A percentile compares a stretch with the other conserved stretches of the same genome.
Conservation (phyloP, 2,797 vertebrate genomes). For the Peromyscus nudipes region DNA sequence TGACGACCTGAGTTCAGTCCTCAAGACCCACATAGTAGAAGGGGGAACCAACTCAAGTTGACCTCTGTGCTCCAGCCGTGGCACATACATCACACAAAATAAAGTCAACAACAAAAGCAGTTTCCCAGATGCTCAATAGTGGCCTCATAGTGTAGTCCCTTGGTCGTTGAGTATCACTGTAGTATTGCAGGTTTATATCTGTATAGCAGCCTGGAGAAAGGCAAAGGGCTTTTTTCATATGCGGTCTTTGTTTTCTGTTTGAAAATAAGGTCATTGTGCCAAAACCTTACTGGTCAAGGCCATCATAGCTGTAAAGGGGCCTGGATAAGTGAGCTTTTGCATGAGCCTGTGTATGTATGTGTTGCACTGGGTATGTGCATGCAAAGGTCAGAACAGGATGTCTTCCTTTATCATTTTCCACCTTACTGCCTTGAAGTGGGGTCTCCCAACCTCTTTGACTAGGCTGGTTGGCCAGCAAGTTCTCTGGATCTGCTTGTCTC, state of each 20-base stretch:
- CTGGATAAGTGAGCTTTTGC: background rate
- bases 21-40: no score
- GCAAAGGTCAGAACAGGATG: background rate
- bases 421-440: background rate
- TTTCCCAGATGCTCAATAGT: background rate
- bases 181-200: background rate
- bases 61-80: background rate
- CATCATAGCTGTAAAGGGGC: background rate
- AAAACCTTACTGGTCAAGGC: background rate
- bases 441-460: background rate
- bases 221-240: background rate
- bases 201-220: background rate
- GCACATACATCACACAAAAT: background rate
- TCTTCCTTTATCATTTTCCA: background rate
- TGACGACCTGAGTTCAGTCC: no score
- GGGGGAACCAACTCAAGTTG: background rate
- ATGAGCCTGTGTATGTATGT: background rate
- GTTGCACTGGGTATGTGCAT: background rate
- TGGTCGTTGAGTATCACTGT: background rate
- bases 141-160: background rate
- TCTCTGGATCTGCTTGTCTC: background rate
- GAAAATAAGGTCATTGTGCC: background rate
- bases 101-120: background rate
- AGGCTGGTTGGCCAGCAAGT: background rate
- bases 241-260: slow-evolving; percentile 41